Base-by-base conservation (phyloP, 1,140 invertebrate genomes). In the Papilio aristodemus region DNA sequence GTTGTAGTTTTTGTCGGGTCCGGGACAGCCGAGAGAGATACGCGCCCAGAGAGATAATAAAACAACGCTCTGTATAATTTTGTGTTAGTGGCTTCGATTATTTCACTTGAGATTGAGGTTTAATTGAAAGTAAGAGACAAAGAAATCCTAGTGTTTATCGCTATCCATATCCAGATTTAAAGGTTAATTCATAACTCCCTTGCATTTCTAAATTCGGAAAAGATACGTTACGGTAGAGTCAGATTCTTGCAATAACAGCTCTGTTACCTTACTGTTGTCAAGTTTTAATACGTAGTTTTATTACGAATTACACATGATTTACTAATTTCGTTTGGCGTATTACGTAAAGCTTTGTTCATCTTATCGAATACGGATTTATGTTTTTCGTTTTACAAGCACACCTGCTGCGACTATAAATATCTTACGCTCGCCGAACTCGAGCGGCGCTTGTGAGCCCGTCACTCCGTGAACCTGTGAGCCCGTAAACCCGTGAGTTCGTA, bases 311-410 rank as follows among this genome's bases (percentile, higher is more conserved):
- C 8, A 50, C 10, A 4, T 22, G 19, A 22, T 22, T 17, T 54
- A 54, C 2, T 54, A 62, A 38, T 19, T 62, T 62, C 14, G 36
- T 19, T 37, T 62, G 27, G 43, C 32, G 32, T 32, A 39, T 62
- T 62, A 38, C 67, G 80, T 71, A 77, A 78, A 71, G 78, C 78
- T 81, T 80, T 87, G 87, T 80, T 76, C 78, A 80, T 72, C 85
- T 89, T 87, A 88, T 87, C 86, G 83, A 84, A 83, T 78, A 72
- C 68, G 68, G 80, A 86, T 89, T 85, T 88, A 88, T 87, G 84
- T 84, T 85, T 85, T 86, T 87, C 85, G 77, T 87, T 78, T 85
- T 81, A 86, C 84, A 87, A 81, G 68, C 79, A 77, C 87, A 90
- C 87, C 87, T 90, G 87, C 80, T 83, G 68, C 68, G 68, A 70